phyloP scores from a whole-genome alignment of 2,888 invertebrate species.

The Aethes cnicana region DNA sequence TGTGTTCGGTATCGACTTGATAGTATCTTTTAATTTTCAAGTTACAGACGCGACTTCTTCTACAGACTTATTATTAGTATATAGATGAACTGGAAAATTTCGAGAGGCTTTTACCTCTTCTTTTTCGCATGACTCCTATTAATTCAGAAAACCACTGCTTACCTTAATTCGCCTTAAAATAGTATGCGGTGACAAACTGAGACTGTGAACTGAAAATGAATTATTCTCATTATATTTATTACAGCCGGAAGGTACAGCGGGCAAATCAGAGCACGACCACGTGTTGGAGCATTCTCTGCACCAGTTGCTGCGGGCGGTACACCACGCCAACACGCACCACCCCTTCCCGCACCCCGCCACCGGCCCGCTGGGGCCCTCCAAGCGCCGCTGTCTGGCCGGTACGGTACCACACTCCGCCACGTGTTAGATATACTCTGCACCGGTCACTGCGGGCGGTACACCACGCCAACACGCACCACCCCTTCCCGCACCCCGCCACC shows the following conservation, averaged over 20 bases:
- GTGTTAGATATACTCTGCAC: constrained; percentile 98
- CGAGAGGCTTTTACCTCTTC: no score
- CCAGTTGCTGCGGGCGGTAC: constrained; percentile 95
- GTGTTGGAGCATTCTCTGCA: constrained; percentile 98
- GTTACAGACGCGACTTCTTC: no score
- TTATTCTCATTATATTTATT: no score
- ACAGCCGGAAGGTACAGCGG: constrained; percentile 53
- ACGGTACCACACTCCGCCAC: constrained; percentile 79
- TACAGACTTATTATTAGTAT: neutral
- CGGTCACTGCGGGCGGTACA: constrained; percentile 96
- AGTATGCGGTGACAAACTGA: no score
- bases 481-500: constrained; percentile 97
- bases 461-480: constrained; percentile 95
- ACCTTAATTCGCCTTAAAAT: no score
- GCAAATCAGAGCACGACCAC: constrained; percentile 93
- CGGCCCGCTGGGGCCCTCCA: constrained; percentile 95
- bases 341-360: constrained; percentile 98
- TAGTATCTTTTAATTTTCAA: no score
- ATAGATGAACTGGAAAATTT: neutral
- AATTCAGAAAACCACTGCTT: no score
- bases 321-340: constrained; percentile 95
- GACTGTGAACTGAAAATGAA: no score
- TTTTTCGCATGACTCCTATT: no score
- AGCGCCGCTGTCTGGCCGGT: constrained; percentile 94
- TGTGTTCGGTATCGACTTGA: no score